Evolutionary conservation across 1,140 invertebrate species (phyloP).

Genomic region (Pseudachorutes palmiensis): DNA sequence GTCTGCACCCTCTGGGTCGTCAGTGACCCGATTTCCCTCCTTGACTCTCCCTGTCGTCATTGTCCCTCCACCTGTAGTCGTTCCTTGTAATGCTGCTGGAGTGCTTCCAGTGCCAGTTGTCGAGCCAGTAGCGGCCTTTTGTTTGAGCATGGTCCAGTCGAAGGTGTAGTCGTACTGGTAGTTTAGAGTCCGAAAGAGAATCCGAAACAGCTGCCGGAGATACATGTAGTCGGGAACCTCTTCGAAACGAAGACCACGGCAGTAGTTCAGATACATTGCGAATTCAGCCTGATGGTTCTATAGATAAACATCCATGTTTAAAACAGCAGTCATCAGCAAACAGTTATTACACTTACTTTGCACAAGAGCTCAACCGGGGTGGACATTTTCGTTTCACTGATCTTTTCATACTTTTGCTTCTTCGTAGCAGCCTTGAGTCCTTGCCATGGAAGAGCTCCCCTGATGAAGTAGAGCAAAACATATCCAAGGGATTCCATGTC

Average conservation of each 20-base stretch:
- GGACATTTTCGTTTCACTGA: slow-evolving; percentile 96
- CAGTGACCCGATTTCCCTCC: too few species aligned
- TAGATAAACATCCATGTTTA: slow-evolving; percentile 21
- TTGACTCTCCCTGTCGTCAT: too few species aligned
- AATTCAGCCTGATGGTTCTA: slow-evolving; percentile 93
- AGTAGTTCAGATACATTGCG: slow-evolving; percentile 97
- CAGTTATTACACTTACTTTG: slow-evolving; percentile 73
- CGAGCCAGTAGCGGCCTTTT: slow-evolving; percentile 64
- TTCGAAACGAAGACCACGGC: slow-evolving; percentile 87
- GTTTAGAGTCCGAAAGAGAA: slow-evolving; percentile 96
- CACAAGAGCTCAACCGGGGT: slow-evolving; percentile 88
- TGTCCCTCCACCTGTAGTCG: too few species aligned
- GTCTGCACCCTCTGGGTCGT: too few species aligned
- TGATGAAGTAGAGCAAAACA: slow-evolving; percentile 93
- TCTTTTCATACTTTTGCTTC: slow-evolving; percentile 95
- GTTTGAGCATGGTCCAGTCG: slow-evolving; percentile 99
- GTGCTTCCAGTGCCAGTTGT: too few species aligned
- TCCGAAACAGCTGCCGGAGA: slow-evolving; percentile 90
- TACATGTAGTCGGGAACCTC: slow-evolving; percentile 98
- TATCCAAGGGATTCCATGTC: slow-evolving; percentile 96
- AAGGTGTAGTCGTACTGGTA: slow-evolving; percentile 99
- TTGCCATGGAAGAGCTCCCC: slow-evolving; percentile 87
- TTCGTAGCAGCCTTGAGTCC: slow-evolving; percentile 76
- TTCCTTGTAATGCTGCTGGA: too few species aligned
- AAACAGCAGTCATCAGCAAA: neutral